Evolutionary conservation across 2,113 vertebrate genomes (phyloP).

Genomic region (Sebastes schlegelii): DNA sequence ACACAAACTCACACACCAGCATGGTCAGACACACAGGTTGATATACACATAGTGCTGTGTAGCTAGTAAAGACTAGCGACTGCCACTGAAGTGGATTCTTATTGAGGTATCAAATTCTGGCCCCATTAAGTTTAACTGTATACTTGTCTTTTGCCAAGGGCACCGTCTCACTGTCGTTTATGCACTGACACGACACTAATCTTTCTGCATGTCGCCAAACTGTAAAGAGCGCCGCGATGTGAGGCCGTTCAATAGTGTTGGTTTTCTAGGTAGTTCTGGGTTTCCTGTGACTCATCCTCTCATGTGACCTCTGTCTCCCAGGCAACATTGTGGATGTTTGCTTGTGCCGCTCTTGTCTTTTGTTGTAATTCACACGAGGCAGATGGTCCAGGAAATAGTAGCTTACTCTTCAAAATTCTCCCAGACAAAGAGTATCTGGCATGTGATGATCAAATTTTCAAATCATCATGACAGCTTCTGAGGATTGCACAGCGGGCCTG

Average conservation of each 20-base stretch:
- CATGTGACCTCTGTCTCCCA: conserved; percentile 78
- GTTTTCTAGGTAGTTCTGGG: conserved; percentile 65
- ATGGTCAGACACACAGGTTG: conserved; percentile 53
- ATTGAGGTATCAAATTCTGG: conserved; percentile 54
- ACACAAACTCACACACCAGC: conserved; percentile 34
- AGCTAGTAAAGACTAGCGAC: conserved; percentile 35
- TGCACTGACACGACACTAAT: conserved; percentile 61
- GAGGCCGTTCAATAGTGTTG: conserved; percentile 48
- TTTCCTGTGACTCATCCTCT: conserved; percentile 72
- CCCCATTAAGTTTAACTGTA: conserved; percentile 58
- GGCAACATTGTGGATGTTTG: conserved; percentile 73
- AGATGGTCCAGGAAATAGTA: conserved; percentile 67
- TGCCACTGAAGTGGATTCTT: conserved; percentile 38
- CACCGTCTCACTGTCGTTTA: conserved; percentile 46
- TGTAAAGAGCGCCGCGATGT: conserved; percentile 45
- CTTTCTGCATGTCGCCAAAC: conserved; percentile 44
- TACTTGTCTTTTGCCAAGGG: conserved; percentile 59
- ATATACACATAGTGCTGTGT: conserved; percentile 23
- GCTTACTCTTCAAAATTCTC: conserved; percentile 56
- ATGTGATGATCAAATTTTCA: conserved; percentile 57
- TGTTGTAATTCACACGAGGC: conserved; percentile 64
- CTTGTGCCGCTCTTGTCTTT: conserved; percentile 56
- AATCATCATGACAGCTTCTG: conserved; percentile 57
- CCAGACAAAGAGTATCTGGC: conserved; percentile 57
- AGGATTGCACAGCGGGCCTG: conserved; percentile 56